Evolutionary conservation across 1,140 invertebrate species (phyloP), one percentile per base, ranked within the genome.

Genomic region (Drosophila sproati): DNA sequence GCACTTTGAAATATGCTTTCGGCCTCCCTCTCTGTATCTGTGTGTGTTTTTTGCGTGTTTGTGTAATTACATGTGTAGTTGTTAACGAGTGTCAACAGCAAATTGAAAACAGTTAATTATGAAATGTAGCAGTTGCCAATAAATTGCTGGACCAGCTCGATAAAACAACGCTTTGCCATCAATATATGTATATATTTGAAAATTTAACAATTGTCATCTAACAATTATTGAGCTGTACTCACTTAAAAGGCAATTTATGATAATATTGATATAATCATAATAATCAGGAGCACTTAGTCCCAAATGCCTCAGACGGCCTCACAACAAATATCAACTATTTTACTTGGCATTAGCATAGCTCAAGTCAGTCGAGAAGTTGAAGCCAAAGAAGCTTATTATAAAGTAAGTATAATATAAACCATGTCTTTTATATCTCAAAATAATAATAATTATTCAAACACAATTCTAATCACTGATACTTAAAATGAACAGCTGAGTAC

Each of bases 51-150:
- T 55, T 54, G 39, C 52, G 32, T 37, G 3, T 39, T 39, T 55
- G 50, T 47, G 32, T 72, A 72, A 72, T 73, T 73, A 68, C 48
- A 41, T 37, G 67, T 47, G 43, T 50, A 50, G 60, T 72, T 76
- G 55, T 63, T 41, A 59, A 72, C 54, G 57, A 70, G 72, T 70
- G 72, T 62, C 57, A 70, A 74, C 66, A 74, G 66, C 59, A 70
- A 74, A 74, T 74, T 74, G 64, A 69, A 73, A 61, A 73, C 56
- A 73, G 71, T 73, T 73, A 73, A 73, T 73, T 73, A 73, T 61
- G 64, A 69, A 61, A 55, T 69, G 71, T 35, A 37, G 31, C 45
- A 35, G 48, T 29, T 6, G 63, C 32, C 57, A 20, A 48, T 47
- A 48, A 57, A 48, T 60, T 48, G 57, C 32, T 48, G 37, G 8